These are phyloP conservation scores for Cheilosia grossa DNA, from an alignment of 2,888 invertebrate species.

Conservation along the genomic window DNA sequence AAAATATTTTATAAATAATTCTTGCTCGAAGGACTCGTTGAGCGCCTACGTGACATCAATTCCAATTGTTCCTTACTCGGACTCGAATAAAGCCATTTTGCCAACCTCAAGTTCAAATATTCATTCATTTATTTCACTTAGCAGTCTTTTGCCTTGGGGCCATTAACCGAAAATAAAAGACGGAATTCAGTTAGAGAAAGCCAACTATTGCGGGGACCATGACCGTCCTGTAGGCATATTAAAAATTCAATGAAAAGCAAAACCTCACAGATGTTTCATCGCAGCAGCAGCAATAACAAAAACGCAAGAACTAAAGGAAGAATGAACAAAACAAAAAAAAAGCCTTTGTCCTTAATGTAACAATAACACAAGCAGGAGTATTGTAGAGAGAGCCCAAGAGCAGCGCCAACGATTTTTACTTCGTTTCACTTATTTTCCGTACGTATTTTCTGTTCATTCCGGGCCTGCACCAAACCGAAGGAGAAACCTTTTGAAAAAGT, in stretches of 20 bases:
- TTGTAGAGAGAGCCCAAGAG: slow-evolving; percentile 10
- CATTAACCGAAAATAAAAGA: slow-evolving; percentile 61
- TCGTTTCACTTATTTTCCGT: slow-evolving; percentile 27
- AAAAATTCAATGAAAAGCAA: slow-evolving; percentile 69
- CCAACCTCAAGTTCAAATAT: slow-evolving; percentile 68
- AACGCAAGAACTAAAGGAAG: slow-evolving; percentile 23
- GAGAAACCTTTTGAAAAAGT: slow-evolving; percentile 52
- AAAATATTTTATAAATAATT: too few relatives aligned
- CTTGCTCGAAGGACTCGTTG: not conserved
- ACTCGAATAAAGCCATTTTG: slow-evolving; percentile 32
- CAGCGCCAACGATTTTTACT: slow-evolving; percentile 54
- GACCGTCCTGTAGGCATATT: slow-evolving; percentile 71
- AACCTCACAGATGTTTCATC: slow-evolving; percentile 23
- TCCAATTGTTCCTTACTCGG: slow-evolving; percentile 33
- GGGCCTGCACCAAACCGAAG: slow-evolving; percentile 8
- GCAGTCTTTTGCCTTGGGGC: slow-evolving; percentile 28
- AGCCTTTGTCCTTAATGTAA: slow-evolving; percentile 60
- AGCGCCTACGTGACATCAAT: slow-evolving; percentile 39
- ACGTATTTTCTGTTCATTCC: slow-evolving; percentile 16
- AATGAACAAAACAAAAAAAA: slow-evolving; percentile 16
- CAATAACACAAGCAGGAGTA: slow-evolving; percentile 52
- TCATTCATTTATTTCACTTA: slow-evolving; percentile 72
- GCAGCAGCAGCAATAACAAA: slow-evolving; percentile 25
- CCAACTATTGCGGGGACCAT: slow-evolving; percentile 63
- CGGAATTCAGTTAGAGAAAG: slow-evolving; percentile 29